phyloP scores from a whole-genome alignment of 2,797 vertebrate genomes.

The Melopsittacus undulatus region DNA sequence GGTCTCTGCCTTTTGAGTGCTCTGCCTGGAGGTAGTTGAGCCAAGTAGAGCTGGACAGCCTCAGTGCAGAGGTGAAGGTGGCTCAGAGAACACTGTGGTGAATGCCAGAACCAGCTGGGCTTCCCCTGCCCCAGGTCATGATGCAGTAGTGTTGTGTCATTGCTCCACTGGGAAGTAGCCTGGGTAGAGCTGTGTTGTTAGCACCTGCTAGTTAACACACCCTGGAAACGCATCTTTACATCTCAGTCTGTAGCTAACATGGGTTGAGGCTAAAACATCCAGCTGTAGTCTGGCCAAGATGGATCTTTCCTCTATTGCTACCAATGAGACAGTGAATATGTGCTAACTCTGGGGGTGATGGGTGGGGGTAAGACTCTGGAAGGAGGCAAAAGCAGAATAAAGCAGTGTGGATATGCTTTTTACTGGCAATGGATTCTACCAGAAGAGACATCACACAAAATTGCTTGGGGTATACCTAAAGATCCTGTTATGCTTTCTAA shows the following conservation, averaged over 20 bases:
- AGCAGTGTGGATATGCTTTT: neutral
- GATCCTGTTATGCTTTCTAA: neutral
- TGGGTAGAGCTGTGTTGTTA: neutral
- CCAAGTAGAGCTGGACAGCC: neutral
- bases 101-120: neutral
- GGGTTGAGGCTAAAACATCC: neutral
- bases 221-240: neutral
- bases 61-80: neutral
- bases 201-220: neutral
- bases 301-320: neutral
- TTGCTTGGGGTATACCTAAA: neutral
- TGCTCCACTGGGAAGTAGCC: neutral
- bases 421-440: neutral
- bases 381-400: neutral
- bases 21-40: neutral
- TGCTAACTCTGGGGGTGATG: neutral
- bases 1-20: neutral
- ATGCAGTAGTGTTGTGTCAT: neutral
- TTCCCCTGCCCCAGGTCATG: neutral
- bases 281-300: neutral
- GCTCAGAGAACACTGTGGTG: neutral
- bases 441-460: neutral
- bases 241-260: neutral
- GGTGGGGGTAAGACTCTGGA: too few relatives aligned
- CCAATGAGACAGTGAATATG: neutral